phyloP scores from a whole-genome alignment of 2,113 vertebrate species.

The Nannospalax galili region DNA sequence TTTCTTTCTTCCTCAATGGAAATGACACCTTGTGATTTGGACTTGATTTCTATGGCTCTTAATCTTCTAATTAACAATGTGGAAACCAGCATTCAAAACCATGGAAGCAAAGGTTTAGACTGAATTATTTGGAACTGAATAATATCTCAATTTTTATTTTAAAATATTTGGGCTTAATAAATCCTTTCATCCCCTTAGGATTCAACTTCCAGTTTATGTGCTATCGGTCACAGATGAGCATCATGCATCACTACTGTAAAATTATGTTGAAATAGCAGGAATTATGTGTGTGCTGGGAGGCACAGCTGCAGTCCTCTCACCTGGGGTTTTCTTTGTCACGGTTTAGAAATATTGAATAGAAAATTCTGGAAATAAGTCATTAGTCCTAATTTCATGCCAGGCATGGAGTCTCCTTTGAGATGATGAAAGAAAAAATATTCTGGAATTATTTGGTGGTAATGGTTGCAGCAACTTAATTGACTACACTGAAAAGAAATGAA shows the following conservation, averaged over 20 bases:
- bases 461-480: neutral
- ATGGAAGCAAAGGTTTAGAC: conserved; percentile 48
- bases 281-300: neutral
- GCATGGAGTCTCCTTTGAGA: neutral
- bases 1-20: conserved; percentile 8
- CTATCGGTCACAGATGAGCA: neutral
- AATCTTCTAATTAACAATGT: neutral
- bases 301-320: neutral
- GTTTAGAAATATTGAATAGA: too few relatives aligned
- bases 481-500: neutral
- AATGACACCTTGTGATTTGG: neutral
- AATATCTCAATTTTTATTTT: too few relatives aligned
- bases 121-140: neutral
- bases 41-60: conserved; percentile 44
- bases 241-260: neutral
- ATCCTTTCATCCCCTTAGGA: too few relatives aligned
- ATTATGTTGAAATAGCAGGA: neutral
- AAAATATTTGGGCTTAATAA: too few relatives aligned
- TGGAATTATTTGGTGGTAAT: neutral
- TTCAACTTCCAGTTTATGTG: neutral
- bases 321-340: neutral
- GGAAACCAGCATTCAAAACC: conserved; percentile 8
- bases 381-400: neutral
- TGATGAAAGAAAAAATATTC: neutral
- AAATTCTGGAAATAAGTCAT: neutral